Evolutionary conservation across 2,797 vertebrate species (phyloP), one percentile per base, ranked within the genome.

Genomic region (Xyrichtys novacula): DNA sequence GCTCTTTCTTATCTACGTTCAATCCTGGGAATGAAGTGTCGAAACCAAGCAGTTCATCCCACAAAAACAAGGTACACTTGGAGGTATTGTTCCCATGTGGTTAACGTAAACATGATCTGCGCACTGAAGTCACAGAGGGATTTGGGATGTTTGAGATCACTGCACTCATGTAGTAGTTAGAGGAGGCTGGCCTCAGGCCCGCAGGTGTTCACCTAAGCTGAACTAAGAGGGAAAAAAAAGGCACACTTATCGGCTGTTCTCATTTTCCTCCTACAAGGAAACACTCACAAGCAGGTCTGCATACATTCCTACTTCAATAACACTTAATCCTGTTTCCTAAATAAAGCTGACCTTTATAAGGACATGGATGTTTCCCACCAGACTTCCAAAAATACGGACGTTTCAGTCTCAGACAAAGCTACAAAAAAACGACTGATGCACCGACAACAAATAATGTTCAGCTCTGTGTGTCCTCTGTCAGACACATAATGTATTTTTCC

Each of bases 291-390:
- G 17, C 0, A 16, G 54, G 36, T 73, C 76, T 67, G 74, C 56
- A 71, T 44, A 48, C 15, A 52, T 64, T 78, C 50, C 44, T 77
- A 42, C 47, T 29, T 56, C 36, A 69, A 71, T 46, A 60, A 67
- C 47, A 68, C 43, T 42, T 62, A 8, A 12, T 34, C 29, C 2
- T 65, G 42, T 85, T 79, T 83, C 75, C 78, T 81, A 78, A 89
- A 84, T 75, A 90, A 63, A 53, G 53, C 2, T 71, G 58, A 80
- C 76, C 78, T 79, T 80, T 62, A 52, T 48, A 40, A 22, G 54
- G n/a, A 58, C n/a, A 2, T 52, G 23, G 14, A 62, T 0, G 0
- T 67, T 74, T 61, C 49, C 49, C 53, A 64, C 39, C 56, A 31
- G 15, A 23, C 15, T 44, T 56, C 22, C 57, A 15, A 50, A 63